Base-by-base conservation (phyloP, 2,797 vertebrate species). In the Acipenser ruthenus region DNA sequence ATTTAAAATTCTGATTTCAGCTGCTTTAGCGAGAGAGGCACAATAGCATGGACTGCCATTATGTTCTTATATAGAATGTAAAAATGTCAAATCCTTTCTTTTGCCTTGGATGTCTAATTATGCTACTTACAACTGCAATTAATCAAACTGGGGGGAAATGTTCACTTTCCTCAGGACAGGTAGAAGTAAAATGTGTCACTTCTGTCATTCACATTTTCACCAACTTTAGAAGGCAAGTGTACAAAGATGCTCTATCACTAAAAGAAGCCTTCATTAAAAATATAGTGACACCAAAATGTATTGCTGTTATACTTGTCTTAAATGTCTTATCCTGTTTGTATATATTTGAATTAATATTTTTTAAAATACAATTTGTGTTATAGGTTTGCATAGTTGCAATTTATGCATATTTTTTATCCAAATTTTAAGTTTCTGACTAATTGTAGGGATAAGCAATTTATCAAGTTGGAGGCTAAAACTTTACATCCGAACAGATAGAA, bases 221-320 rank as follows among this genome's bases (percentile, higher is more conserved):
- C 50, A 70, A 77, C 74, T 75, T 83, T 76, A 78, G 81, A 76
- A 83, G 81, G 81, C 80, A 80, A 76, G 65, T 70, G 77, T 74
- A 65, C 70, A 76, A 77, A 81, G 76, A 81, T 80, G 62, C 68
- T 73, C 71, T 72, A 80, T 84, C 84, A 82, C 75, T 82, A 85
- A 81, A 76, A 65, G 78, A 77, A 69, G 62, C 69, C 75, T 71
- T 69, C 68, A 75, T 85, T 85, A 87, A 86, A 89, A 86, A 82
- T 74, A 83, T 81, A 77, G 78, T 82, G 87, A 86, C 87, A 68
- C 76, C 79, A 73, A 86, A 84, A 90, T 86, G 83, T 87, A 89
- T 89, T 86, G 84, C 79, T 80, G 83, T 87, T 86, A 85, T 88
- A 86, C 83, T 88, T 86, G 85, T 89, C 87, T 80, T 83, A 83